A percentile compares a stretch with the other conserved stretches of the same genome.
Conservation (phyloP, 2,797 vertebrate genomes). For the Rhinichthys osculus region DNA sequence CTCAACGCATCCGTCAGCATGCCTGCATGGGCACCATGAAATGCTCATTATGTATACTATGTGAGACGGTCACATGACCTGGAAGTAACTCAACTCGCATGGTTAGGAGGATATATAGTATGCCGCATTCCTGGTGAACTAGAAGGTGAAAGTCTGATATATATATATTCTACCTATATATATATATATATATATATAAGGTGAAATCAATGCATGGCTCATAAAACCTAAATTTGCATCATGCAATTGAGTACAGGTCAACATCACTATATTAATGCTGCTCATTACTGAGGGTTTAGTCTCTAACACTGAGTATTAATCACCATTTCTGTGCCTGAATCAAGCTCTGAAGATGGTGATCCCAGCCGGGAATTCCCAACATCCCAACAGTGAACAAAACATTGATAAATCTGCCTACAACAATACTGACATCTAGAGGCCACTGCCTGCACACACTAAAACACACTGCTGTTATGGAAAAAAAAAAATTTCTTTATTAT, state of each 20-base stretch:
- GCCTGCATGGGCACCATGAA: neutral
- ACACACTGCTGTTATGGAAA: neutral
- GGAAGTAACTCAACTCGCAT: neutral
- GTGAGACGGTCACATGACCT: neutral
- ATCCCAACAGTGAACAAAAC: neutral
- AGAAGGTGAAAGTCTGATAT: too few species aligned
- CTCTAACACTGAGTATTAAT: neutral
- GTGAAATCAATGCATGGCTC: neutral
- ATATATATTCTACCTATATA: too few species aligned
- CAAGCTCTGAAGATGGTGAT: neutral
- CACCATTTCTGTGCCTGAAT: neutral
- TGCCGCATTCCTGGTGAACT: neutral
- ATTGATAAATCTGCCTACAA: neutral
- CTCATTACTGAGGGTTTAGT: neutral
- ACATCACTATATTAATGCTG: too few species aligned
- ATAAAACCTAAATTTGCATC: neutral
- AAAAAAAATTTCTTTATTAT: neutral
- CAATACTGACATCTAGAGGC: slow-evolving; percentile 48
- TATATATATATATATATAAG: too few species aligned
- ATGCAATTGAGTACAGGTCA: neutral
- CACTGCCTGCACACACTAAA: neutral
- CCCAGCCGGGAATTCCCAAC: neutral
- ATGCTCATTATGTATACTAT: neutral
- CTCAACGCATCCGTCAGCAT: slow-evolving; percentile 36
- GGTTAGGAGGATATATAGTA: neutral